A percentile compares a stretch with the other conserved stretches of the same genome.
These are phyloP conservation scores for Anoncus sp. DNA, from an alignment of 2,888 invertebrate genomes.

Conservation along the genomic window DNA sequence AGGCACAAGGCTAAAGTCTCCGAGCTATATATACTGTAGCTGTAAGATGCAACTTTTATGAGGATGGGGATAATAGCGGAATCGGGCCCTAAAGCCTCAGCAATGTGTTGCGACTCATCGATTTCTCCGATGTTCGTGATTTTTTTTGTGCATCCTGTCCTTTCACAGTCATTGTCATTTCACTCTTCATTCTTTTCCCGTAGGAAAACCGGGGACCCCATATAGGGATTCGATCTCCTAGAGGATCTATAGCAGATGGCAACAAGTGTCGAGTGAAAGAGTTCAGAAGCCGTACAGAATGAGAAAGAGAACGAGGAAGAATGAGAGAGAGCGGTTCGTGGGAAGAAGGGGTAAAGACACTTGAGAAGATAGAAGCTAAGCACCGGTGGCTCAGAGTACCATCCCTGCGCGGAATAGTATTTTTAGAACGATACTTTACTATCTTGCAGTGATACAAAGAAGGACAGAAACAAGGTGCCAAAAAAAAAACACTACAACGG, in stretches of 20 bases:
- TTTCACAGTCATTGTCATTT: neutral
- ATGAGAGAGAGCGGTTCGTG: neutral
- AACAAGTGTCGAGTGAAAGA: constrained; percentile 66
- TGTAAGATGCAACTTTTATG: constrained; percentile 37
- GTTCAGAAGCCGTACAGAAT: neutral
- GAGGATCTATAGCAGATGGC: constrained; percentile 63
- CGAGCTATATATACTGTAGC: neutral
- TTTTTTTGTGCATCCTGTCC: constrained; percentile 31
- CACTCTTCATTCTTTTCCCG: constrained; percentile 1
- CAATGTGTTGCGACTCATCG: constrained; percentile 56
- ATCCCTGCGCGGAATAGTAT: constrained; percentile 29
- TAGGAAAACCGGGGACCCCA: constrained; percentile 10
- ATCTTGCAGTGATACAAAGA: constrained; percentile 27
- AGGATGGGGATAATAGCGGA: constrained; percentile 17
- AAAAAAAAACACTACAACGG: neutral
- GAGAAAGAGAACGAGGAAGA: constrained; percentile 7
- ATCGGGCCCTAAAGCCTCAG: constrained; percentile 21
- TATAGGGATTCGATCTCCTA: constrained; percentile 43
- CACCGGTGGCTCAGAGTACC: constrained; percentile 31
- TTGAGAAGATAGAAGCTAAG: constrained; percentile 18
- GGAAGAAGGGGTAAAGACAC: constrained; percentile 13
- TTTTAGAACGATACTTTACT: constrained; percentile 34
- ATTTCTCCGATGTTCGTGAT: constrained; percentile 31
- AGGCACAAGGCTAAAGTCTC: constrained; percentile 16
- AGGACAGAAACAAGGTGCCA: neutral